These are phyloP conservation scores for Numenius arquata DNA, from an alignment of 2,113 vertebrate genomes.

Conservation along the genomic window DNA sequence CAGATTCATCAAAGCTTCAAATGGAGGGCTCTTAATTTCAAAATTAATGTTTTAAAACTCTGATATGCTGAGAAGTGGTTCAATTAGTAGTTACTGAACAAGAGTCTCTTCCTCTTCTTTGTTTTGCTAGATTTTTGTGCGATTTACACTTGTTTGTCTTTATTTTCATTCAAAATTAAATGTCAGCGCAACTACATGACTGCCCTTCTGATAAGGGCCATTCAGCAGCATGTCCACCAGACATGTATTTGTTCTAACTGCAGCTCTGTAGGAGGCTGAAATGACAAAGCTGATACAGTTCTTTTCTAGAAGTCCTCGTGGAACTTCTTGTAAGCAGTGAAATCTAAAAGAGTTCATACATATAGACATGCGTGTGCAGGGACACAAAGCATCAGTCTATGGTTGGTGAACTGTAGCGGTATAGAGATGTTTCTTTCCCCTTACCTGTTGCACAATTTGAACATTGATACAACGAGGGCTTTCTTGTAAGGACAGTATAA, in stretches of 20 bases:
- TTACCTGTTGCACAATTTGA: neutral
- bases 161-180: neutral
- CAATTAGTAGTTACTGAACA: neutral
- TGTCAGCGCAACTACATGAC: neutral
- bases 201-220: neutral
- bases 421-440: neutral
- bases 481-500: neutral
- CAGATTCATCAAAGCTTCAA: neutral
- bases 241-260: neutral
- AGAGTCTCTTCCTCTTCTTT: neutral
- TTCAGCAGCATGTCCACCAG: neutral
- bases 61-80: neutral
- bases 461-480: no score
- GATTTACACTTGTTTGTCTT: neutral
- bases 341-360: neutral
- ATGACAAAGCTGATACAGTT: neutral
- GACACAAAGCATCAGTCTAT: neutral
- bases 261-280: neutral
- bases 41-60: neutral
- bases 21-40: neutral
- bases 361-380: accelerated
- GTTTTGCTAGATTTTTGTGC: neutral
- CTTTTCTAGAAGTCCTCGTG: neutral
- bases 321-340: neutral
- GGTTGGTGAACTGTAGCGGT: neutral